These are phyloP conservation scores for Escarpia spicata DNA, from an alignment of 2,888 invertebrate genomes.

Conservation along the genomic window DNA sequence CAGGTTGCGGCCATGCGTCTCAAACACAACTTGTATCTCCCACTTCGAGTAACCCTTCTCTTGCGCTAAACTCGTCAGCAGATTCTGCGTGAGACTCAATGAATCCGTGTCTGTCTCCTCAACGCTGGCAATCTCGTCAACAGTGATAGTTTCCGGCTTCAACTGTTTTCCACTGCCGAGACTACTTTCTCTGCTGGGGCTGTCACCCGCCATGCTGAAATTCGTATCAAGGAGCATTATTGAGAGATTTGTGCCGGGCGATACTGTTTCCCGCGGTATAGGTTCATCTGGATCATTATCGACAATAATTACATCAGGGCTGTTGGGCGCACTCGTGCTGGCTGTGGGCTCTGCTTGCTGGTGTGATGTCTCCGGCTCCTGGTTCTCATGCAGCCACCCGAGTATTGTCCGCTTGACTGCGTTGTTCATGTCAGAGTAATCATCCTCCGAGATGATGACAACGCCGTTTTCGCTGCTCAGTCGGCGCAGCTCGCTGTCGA, in stretches of 20 bases:
- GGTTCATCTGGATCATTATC: not conserved
- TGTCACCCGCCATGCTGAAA: not conserved
- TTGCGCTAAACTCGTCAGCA: slow-evolving; percentile 18
- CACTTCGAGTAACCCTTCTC: slow-evolving; percentile 23
- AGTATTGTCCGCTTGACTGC: slow-evolving; percentile 30
- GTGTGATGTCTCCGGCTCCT: not conserved
- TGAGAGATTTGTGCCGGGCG: not conserved
- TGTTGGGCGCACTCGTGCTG: not conserved
- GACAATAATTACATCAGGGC: not conserved
- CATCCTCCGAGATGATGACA: not conserved
- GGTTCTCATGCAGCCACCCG: not conserved
- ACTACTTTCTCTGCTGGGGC: not conserved
- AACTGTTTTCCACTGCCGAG: not conserved
- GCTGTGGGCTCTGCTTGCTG: not conserved
- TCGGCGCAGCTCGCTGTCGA: slow-evolving; percentile 34
- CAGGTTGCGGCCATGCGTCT: slow-evolving; percentile 17
- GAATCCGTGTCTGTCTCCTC: not conserved
- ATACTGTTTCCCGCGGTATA: not conserved
- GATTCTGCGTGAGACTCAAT: not conserved
- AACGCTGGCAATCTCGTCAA: not conserved
- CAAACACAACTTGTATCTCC: slow-evolving; percentile 26
- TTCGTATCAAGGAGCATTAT: not conserved
- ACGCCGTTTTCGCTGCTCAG: slow-evolving; percentile 26
- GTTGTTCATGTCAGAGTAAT: slow-evolving; percentile 22
- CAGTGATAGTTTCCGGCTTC: not conserved